Conservation (phyloP, 1,140 invertebrate genomes). For the Nixonia krombeini region DNA sequence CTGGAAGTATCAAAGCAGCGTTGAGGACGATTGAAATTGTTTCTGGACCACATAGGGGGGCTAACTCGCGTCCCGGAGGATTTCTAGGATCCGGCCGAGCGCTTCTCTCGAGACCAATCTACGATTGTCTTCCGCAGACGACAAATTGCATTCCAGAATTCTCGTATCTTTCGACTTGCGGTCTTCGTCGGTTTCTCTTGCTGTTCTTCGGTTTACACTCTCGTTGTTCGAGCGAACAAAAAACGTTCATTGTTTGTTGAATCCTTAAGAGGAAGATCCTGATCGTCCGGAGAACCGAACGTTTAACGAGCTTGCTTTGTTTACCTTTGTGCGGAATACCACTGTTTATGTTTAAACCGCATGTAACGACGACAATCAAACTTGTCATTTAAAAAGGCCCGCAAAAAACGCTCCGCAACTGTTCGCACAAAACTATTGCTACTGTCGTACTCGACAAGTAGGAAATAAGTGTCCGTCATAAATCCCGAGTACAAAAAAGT, state of each 20-base stretch:
- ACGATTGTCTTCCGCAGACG: constrained; percentile 60
- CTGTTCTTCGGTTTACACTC: constrained; percentile 38
- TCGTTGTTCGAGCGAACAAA: constrained; percentile 24
- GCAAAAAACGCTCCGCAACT: no score
- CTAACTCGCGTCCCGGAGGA: constrained; percentile 24
- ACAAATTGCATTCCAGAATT: constrained; percentile 65
- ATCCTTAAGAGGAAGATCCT: constrained; percentile 41
- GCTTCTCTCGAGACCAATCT: constrained; percentile 46
- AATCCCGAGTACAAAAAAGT: no score
- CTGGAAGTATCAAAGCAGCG: constrained; percentile 61
- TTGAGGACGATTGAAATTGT: constrained; percentile 66
- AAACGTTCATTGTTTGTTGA: constrained; percentile 43
- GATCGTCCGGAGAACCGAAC: constrained; percentile 25
- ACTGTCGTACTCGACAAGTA: no score
- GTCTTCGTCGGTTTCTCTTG: constrained; percentile 20
- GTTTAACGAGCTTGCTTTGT: constrained; percentile 38
- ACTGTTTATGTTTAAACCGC: constrained; percentile 32
- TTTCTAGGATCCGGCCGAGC: constrained; percentile 11
- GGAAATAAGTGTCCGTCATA: no score
- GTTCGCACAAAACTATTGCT: no score
- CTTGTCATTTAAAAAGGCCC: constrained; percentile 1
- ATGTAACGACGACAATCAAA: constrained; percentile 23
- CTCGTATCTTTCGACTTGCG: constrained; percentile 36
- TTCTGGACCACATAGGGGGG: constrained; percentile 43
- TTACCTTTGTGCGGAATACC: constrained; percentile 23